A percentile compares a stretch with the other conserved stretches of the same genome.
These are phyloP conservation scores for Cyprinodon diabolis DNA, from an alignment of 2,797 vertebrate genomes.

Conservation along the genomic window DNA sequence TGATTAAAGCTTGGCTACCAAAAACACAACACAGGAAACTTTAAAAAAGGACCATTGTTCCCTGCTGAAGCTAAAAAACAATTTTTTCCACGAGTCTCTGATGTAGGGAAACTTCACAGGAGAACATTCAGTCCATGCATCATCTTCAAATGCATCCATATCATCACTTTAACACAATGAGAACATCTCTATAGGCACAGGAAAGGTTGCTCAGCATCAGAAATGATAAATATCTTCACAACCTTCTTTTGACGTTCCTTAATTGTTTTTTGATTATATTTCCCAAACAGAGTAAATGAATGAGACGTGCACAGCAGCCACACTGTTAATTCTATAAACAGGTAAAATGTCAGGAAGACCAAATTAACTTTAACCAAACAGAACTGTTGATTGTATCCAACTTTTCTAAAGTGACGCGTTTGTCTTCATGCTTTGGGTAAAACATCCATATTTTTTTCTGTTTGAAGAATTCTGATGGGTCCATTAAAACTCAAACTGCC, in stretches of 20 bases:
- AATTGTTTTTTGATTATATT: constrained; percentile 22
- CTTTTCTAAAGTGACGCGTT: constrained; percentile 18
- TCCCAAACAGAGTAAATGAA: constrained; percentile 21
- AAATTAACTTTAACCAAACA: constrained; percentile 22
- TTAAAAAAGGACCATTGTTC: constrained; percentile 36
- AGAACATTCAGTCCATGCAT: constrained; percentile 51
- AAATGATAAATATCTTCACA: constrained; percentile 22
- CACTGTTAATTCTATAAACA: constrained; percentile 24
- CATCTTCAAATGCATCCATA: constrained; percentile 49
- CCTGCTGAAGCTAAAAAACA: constrained; percentile 46
- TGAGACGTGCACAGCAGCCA: constrained; percentile 29
- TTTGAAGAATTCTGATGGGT: too few relatives aligned
- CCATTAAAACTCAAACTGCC: too few relatives aligned
- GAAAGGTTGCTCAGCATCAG: constrained; percentile 48
- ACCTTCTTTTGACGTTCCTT: constrained; percentile 13
- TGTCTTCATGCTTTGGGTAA: not conserved
- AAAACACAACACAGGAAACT: constrained; percentile 39
- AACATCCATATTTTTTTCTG: too few relatives aligned
- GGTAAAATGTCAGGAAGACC: constrained; percentile 50
- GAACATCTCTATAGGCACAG: constrained; percentile 35
- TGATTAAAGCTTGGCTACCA: constrained; percentile 42
- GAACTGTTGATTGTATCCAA: not conserved
- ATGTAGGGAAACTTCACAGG: constrained; percentile 40
- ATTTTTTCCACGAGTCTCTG: constrained; percentile 37
- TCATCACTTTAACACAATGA: constrained; percentile 62